Percentiles rank a stretch among this genome's conserved stretches.
phyloP scores from a whole-genome alignment of 2,888 invertebrate species.

The Hirtodrosophila alboralis region DNA sequence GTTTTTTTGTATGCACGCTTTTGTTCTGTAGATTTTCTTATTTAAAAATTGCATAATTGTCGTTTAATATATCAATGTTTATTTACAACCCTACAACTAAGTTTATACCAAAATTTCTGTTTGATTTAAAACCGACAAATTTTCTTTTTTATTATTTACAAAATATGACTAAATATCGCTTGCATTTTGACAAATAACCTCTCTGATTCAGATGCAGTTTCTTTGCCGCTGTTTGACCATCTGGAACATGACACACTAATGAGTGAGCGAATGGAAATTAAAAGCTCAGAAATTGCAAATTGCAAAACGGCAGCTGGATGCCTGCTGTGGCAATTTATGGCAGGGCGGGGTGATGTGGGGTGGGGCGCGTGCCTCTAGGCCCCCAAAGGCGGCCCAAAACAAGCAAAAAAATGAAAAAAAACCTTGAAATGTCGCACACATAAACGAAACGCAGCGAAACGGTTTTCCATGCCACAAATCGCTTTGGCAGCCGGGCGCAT shows the following conservation, averaged over 20 bases:
- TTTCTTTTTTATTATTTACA: too few relatives aligned
- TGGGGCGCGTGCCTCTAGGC: conserved; percentile 23
- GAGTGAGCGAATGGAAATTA: conserved; percentile 58
- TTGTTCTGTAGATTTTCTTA: too few relatives aligned
- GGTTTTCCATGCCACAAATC: conserved; percentile 73
- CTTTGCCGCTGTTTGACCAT: conserved; percentile 22
- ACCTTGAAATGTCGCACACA: conserved; percentile 72
- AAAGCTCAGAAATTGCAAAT: conserved; percentile 55
- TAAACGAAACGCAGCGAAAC: conserved; percentile 54
- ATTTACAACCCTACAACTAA: too few relatives aligned
- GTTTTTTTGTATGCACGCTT: too few relatives aligned
- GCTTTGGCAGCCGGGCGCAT: conserved; percentile 66
- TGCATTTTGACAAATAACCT: too few relatives aligned
- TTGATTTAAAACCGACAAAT: too few relatives aligned
- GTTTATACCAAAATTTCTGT: too few relatives aligned
- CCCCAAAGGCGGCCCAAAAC: conserved; percentile 4
- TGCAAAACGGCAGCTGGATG: conserved; percentile 29
- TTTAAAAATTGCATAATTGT: too few relatives aligned
- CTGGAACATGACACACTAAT: conserved; percentile 56
- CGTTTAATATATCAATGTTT: too few relatives aligned
- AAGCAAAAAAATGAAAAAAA: too few relatives aligned
- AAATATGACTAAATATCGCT: too few relatives aligned
- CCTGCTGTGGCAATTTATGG: neutral
- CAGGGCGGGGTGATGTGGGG: conserved; percentile 15
- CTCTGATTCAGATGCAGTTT: conserved; percentile 16